Evolutionary conservation across 1,140 invertebrate species (phyloP).

Genomic region (Andricus grossulariae): DNA sequence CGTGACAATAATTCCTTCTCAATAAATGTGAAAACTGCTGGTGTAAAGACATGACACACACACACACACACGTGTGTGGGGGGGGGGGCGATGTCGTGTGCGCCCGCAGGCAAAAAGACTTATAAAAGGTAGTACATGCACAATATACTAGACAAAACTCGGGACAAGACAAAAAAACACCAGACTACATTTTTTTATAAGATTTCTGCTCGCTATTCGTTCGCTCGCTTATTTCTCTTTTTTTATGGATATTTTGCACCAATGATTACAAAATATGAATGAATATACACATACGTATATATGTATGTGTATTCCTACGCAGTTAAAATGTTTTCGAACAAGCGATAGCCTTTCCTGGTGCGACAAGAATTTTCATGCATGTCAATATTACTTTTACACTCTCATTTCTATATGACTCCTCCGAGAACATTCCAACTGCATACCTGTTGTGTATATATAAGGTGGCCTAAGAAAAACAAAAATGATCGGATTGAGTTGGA

Average conservation of each 20-base stretch:
- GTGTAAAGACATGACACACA: not conserved
- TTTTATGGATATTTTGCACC: slow-evolving; percentile 47
- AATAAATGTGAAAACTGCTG: not conserved
- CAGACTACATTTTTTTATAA: slow-evolving; percentile 64
- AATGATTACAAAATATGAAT: slow-evolving; percentile 46
- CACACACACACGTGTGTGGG: too few relatives aligned
- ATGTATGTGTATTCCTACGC: not conserved
- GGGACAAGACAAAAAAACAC: slow-evolving; percentile 70
- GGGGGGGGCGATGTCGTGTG: not conserved
- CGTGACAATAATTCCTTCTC: not conserved
- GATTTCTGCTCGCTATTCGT: slow-evolving; percentile 35
- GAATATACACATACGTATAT: slow-evolving; percentile 15
- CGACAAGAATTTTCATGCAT: too few relatives aligned
- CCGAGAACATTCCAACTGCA: too few relatives aligned
- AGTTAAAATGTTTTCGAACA: not conserved
- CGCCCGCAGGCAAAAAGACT: slow-evolving; percentile 69
- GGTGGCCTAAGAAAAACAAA: too few relatives aligned
- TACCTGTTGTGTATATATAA: too few relatives aligned
- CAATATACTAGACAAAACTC: slow-evolving; percentile 72
- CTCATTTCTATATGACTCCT: too few relatives aligned
- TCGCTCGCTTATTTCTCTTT: slow-evolving; percentile 49
- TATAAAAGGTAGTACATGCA: slow-evolving; percentile 74
- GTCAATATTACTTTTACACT: too few relatives aligned
- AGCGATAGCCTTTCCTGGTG: too few relatives aligned
- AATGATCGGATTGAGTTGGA: too few relatives aligned